Conservation (phyloP, 2,113 vertebrate species). For the Corydoras sp. region DNA sequence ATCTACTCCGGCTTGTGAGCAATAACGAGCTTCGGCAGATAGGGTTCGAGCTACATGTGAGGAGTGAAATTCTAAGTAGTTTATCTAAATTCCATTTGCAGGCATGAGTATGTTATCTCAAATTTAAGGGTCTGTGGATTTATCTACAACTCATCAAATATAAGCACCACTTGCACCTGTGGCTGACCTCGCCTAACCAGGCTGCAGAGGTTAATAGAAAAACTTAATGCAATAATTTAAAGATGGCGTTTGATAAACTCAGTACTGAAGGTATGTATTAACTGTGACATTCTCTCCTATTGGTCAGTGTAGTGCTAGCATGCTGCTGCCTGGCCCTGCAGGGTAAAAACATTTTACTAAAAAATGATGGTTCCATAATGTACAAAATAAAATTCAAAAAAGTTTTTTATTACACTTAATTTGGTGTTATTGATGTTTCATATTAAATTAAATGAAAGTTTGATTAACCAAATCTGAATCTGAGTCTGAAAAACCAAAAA, state of each 20-base stretch:
- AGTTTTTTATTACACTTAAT: too few relatives aligned
- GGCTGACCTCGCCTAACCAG: neutral
- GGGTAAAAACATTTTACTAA: neutral
- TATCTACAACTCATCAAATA: constrained; percentile 3
- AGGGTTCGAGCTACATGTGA: neutral
- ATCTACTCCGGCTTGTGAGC: neutral
- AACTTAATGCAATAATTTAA: neutral
- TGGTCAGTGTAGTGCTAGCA: neutral
- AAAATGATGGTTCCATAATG: neutral
- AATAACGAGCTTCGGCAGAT: neutral
- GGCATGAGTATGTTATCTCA: neutral
- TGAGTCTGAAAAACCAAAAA: too few relatives aligned
- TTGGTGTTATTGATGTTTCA: too few relatives aligned
- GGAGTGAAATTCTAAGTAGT: constrained; percentile 1
- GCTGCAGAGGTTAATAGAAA: neutral
- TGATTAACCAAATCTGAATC: too few relatives aligned
- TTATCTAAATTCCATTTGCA: constrained; percentile 2
- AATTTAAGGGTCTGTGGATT: neutral
- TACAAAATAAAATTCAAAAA: neutral
- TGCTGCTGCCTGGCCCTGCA: neutral
- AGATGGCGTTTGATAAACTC: neutral
- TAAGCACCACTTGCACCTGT: neutral
- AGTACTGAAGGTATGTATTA: neutral
- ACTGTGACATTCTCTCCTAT: neutral
- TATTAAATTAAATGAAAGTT: too few relatives aligned